Base-by-base conservation (phyloP, 2,797 vertebrate species). In the Antrozous pallidus region DNA sequence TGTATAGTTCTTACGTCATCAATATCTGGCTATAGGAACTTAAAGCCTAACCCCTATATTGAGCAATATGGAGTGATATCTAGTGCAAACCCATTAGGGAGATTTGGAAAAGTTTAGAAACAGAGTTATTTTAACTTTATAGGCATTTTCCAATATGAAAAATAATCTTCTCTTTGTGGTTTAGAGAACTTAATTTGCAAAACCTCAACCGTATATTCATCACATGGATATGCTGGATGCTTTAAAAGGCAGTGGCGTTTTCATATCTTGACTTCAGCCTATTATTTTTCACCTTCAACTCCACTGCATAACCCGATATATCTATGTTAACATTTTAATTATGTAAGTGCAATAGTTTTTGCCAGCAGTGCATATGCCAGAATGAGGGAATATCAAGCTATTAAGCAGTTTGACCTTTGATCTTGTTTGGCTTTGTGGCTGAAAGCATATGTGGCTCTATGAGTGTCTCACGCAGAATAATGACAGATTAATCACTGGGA, bases 401-500 rank as follows among this genome's bases (percentile, higher is more conserved):
- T 91, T 96, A 93, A 96, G 79, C 36, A 96, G 26, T 67, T 94
- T 97, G 96, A 88, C 79, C 85, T 97, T 90, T 83, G 61, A 24
- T 85, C 97, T 95, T 78, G 80, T 90, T 77, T 96, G 93, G 42
- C 14, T 0, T 0, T 90, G 87, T 77, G 80, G 83, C 95, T 90
- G 54, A 96, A 97, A 83, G 49, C 78, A 58, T 97, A 90, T 93
- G 65, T 69, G 42, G 20, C 83, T 95, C 96, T 98, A 97, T 92
- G 96, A 98, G 97, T 91, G 94, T 98, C 97, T 98, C 93, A 96
- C 97, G 97, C 92, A 98, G 98, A 98, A 98, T 98, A 98, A 98
- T 98, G 98, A 98, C 98, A 98, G 97, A 98, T 97, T 97, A 98
- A 98, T 98, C 98, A 98, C 95, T 98, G 96, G 97, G 97, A 97